Evolutionary conservation across 30 jellyfish, hydroid and myxozoan species (phyloP).

Genomic region (Aurelia aurita): DNA sequence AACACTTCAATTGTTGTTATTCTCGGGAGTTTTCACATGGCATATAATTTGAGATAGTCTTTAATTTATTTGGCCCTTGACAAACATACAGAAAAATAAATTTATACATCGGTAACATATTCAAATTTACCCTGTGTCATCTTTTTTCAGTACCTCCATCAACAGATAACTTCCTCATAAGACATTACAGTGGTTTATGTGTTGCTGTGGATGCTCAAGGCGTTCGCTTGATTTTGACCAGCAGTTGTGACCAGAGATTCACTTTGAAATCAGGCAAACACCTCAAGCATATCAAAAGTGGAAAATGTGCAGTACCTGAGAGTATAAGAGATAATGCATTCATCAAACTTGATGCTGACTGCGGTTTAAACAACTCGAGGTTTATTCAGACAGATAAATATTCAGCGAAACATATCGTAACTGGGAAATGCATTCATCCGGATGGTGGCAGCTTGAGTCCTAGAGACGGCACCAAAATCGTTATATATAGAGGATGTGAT

Average conservation of each 20-base stretch:
- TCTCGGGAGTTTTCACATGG: too few relatives aligned
- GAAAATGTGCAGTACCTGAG: slow-evolving; percentile 27
- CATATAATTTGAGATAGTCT: too few relatives aligned
- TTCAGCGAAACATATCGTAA: slow-evolving; percentile 30
- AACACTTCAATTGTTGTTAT: too few relatives aligned
- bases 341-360: background rate
- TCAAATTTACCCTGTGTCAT: too few relatives aligned
- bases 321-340: background rate
- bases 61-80: too few relatives aligned
- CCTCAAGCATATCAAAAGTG: slow-evolving; percentile 7
- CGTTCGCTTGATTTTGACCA: background rate
- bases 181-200: slow-evolving; percentile 22
- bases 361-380: background rate
- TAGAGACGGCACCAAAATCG: slow-evolving; percentile 44
- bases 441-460: slow-evolving; percentile 35
- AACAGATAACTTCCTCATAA: background rate
- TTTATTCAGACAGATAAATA: slow-evolving; percentile 14
- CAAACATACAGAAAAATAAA: too few relatives aligned
- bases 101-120: too few relatives aligned
- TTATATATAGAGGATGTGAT: slow-evolving; percentile 54
- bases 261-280: background rate
- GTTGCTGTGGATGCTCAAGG: background rate
- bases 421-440: slow-evolving; percentile 64
- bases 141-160: slow-evolving; percentile 7
- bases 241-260: slow-evolving; percentile 4